These are phyloP conservation scores for Caenorhabditis inopinata DNA, from an alignment of 1,140 invertebrate species.

Conservation along the genomic window DNA sequence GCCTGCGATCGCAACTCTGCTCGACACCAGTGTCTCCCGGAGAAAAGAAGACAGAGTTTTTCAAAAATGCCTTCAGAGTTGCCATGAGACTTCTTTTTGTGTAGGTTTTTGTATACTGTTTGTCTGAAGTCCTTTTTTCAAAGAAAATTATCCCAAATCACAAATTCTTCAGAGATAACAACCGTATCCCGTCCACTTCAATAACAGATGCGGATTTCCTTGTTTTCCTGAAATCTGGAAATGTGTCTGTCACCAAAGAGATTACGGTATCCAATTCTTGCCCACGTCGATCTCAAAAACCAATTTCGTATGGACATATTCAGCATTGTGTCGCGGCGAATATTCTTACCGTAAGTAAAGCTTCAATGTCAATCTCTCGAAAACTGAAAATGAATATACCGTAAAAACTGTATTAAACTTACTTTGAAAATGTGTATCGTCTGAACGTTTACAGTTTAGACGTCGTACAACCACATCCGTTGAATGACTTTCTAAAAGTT, in stretches of 20 bases:
- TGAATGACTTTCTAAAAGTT: too few species aligned
- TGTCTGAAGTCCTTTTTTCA: too few species aligned
- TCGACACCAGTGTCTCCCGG: neutral
- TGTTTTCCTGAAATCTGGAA: conserved; percentile 37
- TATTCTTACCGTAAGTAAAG: conserved; percentile 49
- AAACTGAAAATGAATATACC: too few species aligned
- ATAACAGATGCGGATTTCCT: conserved; percentile 47
- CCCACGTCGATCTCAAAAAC: conserved; percentile 41
- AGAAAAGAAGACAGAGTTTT: conserved; percentile 50
- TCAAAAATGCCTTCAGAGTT: conserved; percentile 47
- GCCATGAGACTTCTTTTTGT: conserved; percentile 48
- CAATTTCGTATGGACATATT: conserved; percentile 29
- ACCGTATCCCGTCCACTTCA: conserved; percentile 26
- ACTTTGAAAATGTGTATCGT: too few species aligned
- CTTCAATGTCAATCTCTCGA: too few species aligned
- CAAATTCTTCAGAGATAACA: conserved; percentile 45
- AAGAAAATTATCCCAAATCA: neutral
- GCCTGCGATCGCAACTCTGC: neutral
- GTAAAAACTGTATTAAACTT: too few species aligned
- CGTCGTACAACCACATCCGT: too few species aligned
- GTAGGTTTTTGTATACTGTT: too few species aligned
- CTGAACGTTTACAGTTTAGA: too few species aligned
- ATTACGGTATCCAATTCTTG: conserved; percentile 3
- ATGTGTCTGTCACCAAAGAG: conserved; percentile 31
- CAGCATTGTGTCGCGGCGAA: conserved; percentile 52